phyloP scores from a whole-genome alignment of 2,113 vertebrate genomes.

The Rhodinocichla rosea region DNA sequence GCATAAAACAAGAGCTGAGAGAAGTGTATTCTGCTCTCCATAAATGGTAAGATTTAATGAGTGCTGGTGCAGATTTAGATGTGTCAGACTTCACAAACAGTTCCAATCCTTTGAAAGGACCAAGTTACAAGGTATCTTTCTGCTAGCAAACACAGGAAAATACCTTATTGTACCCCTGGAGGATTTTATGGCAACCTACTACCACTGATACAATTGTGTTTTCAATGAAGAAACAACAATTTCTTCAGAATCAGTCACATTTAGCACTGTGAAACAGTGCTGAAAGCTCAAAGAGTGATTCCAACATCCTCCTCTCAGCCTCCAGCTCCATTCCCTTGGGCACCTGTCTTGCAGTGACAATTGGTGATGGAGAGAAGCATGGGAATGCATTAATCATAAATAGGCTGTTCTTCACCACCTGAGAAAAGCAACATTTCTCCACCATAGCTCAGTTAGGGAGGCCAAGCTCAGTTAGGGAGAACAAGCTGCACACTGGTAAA shows the following conservation, averaged over 20 bases:
- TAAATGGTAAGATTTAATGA: background rate
- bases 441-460: background rate
- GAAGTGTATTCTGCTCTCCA: background rate
- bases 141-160: background rate
- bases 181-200: background rate
- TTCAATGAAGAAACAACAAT: slow-evolving; percentile 5
- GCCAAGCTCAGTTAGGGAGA: background rate
- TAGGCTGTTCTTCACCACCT: background rate
- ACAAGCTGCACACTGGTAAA: background rate
- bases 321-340: background rate
- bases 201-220: background rate
- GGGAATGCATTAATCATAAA: background rate
- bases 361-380: background rate
- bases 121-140: background rate
- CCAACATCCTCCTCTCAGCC: background rate
- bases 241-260: background rate
- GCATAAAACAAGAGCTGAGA: background rate
- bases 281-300: background rate
- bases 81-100: background rate
- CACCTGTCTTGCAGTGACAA: background rate
- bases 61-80: background rate
- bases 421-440: background rate
- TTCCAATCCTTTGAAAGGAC: background rate
- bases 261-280: background rate
- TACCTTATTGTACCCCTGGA: background rate